Evolutionary conservation across 2,888 invertebrate species (phyloP).

Genomic region (Eupithecia subumbrata): DNA sequence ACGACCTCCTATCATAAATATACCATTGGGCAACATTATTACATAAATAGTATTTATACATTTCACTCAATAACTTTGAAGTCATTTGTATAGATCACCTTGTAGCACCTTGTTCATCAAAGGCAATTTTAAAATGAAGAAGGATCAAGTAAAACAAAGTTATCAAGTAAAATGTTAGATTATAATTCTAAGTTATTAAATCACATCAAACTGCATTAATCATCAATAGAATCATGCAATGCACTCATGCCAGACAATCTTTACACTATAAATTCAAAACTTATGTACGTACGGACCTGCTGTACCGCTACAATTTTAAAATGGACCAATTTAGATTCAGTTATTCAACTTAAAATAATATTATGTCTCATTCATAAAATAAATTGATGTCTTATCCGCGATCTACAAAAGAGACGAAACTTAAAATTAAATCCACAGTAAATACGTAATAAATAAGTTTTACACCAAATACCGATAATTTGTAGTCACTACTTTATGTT

Average conservation of each 20-base stretch:
- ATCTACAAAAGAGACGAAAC: constrained; percentile 51
- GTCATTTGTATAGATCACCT: constrained; percentile 13
- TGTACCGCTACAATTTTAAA: constrained; percentile 58
- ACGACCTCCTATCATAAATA: constrained; percentile 40
- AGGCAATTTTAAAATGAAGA: constrained; percentile 29
- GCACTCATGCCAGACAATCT: constrained; percentile 68
- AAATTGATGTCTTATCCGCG: constrained; percentile 50
- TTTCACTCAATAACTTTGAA: constrained; percentile 41
- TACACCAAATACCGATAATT: constrained; percentile 53
- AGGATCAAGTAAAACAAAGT: constrained; percentile 38
- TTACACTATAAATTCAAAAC: constrained; percentile 58
- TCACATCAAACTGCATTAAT: constrained; percentile 68
- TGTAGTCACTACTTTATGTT: constrained; percentile 47
- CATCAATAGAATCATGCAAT: constrained; percentile 67
- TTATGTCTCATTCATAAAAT: constrained; percentile 67
- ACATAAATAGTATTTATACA: constrained; percentile 29
- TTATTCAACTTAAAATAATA: constrained; percentile 65
- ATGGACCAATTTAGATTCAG: constrained; percentile 60
- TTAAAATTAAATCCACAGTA: constrained; percentile 58
- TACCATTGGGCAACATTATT: constrained; percentile 37
- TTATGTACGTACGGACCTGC: constrained; percentile 70
- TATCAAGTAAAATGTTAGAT: constrained; percentile 40
- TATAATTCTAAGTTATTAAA: constrained; percentile 40
- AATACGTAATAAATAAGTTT: constrained; percentile 58
- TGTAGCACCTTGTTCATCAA: constrained; percentile 35